Evolutionary conservation across 2,797 vertebrate genomes (phyloP).

Genomic region (Otolemur crassicaudatus): DNA sequence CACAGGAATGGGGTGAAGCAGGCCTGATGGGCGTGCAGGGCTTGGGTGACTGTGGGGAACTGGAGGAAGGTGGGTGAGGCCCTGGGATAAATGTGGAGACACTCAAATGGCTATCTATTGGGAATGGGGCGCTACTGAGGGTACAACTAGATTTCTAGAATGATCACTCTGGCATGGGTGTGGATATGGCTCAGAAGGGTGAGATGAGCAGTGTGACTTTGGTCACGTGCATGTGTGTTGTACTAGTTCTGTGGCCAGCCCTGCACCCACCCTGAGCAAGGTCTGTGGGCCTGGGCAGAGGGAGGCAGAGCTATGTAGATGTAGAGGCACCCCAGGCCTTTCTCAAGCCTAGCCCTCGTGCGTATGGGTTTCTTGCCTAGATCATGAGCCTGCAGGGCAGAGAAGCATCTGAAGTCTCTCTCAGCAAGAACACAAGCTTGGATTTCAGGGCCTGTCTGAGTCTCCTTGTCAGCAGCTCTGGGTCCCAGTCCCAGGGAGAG

Average conservation of each 20-base stretch:
- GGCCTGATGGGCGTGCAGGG: not conserved
- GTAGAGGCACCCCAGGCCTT: accelerated
- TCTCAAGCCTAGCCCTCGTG: not conserved
- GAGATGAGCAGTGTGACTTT: not conserved
- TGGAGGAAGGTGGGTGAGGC: not conserved
- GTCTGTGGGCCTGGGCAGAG: not conserved
- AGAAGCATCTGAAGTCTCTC: not conserved
- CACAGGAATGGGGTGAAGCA: not conserved
- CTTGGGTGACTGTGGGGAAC: not conserved
- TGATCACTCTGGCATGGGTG: not conserved
- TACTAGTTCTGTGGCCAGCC: not conserved
- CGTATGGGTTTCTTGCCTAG: not conserved
- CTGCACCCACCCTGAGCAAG: not conserved
- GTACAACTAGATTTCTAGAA: not conserved
- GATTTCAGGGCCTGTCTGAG: not conserved
- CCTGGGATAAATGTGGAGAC: not conserved
- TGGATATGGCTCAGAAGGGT: not conserved
- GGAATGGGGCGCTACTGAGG: not conserved
- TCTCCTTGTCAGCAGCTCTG: not conserved
- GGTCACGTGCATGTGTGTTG: not conserved
- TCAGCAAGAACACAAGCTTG: not conserved
- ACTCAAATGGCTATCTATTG: not conserved
- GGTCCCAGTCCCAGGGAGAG: not conserved
- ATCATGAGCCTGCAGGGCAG: not conserved
- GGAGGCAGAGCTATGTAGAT: not conserved